phyloP scores from a whole-genome alignment of 2,888 invertebrate species.

The Uloborus plumipes region DNA sequence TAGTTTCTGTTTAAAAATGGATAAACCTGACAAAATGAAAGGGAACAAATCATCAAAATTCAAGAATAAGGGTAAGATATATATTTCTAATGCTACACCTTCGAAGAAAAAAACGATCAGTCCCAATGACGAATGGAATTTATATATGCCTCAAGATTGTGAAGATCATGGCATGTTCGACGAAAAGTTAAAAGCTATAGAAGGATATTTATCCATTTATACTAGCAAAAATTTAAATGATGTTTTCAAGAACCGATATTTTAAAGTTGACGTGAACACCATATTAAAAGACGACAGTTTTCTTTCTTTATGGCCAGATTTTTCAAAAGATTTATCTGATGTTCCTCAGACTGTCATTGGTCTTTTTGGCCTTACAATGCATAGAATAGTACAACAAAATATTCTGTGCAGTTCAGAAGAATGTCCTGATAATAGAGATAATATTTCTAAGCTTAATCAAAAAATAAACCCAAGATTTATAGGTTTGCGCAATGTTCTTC shows the following conservation, averaged over 20 bases:
- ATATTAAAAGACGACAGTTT: conserved; percentile 72
- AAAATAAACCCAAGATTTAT: conserved; percentile 76
- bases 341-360: conserved; percentile 80
- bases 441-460: neutral
- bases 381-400: conserved; percentile 76
- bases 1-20: too few species aligned
- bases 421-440: conserved; percentile 33
- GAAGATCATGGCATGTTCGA: conserved; percentile 33
- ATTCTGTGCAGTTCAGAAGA: conserved; percentile 61
- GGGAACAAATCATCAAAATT: too few species aligned
- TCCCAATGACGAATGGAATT: conserved; percentile 77
- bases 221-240: conserved; percentile 69
- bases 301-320: conserved; percentile 76
- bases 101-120: too few species aligned
- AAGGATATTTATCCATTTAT: conserved; percentile 75
- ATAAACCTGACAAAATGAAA: too few species aligned
- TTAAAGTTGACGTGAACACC: conserved; percentile 48
- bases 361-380: conserved; percentile 83
- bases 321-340: conserved; percentile 78
- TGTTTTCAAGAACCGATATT: conserved; percentile 69
- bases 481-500: conserved; percentile 79
- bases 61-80: too few species aligned
- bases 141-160: conserved; percentile 81
- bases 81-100: too few species aligned
- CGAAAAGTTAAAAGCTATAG: conserved; percentile 74